Conservation (phyloP, 2,113 vertebrate species). For the Rissa tridactyla region DNA sequence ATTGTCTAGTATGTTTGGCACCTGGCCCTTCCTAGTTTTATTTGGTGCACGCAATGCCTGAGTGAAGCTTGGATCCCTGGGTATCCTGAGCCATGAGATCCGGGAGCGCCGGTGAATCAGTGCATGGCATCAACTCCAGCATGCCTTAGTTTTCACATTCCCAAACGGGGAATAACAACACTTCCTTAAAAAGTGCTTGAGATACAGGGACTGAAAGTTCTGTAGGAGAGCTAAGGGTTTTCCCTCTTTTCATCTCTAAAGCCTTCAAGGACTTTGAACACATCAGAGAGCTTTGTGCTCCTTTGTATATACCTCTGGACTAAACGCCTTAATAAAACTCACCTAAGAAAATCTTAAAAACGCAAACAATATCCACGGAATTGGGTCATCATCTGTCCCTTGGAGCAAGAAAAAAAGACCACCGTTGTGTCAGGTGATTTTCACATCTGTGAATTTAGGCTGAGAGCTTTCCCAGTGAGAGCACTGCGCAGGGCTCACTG, state of each 20-base stretch:
- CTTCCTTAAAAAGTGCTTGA: not conserved
- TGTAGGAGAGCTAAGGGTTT: not conserved
- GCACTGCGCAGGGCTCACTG: not conserved
- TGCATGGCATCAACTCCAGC: not conserved
- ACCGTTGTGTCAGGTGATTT: not conserved
- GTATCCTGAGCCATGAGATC: not conserved
- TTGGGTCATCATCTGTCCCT: not conserved
- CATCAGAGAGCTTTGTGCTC: not conserved
- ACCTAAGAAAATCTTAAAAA: not conserved
- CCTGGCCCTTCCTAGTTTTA: not conserved
- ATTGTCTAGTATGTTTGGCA: not conserved
- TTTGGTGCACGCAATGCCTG: rapidly evolving
- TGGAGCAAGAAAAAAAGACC: not conserved
- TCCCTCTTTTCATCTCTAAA: not conserved
- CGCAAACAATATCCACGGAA: not conserved
- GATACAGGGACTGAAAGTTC: not conserved
- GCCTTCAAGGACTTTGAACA: not conserved
- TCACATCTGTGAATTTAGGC: not conserved
- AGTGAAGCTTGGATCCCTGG: not conserved
- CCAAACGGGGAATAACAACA: not conserved
- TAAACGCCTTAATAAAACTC: not conserved
- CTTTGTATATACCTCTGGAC: not conserved
- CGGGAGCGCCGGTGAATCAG: not conserved
- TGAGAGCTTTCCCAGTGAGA: not conserved
- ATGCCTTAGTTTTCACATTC: not conserved